Percentiles rank a stretch among this genome's conserved stretches.
These are phyloP conservation scores for Tupiocoris notatus DNA, from an alignment of 2,888 invertebrate genomes.

Conservation along the genomic window DNA sequence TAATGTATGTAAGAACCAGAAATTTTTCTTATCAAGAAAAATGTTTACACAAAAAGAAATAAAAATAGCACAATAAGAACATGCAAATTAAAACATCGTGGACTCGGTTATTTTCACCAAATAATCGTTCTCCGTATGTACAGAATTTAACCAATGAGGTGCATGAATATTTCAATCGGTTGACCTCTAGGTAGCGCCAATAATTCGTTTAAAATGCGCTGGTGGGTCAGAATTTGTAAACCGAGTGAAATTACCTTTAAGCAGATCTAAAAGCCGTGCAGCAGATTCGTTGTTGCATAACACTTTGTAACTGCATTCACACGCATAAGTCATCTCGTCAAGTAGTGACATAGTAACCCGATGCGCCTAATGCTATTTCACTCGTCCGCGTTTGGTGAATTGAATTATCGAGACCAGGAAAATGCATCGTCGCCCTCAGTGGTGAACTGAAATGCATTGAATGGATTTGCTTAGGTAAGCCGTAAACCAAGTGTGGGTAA, in stretches of 20 bases:
- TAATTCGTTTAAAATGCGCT: no score
- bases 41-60: no score
- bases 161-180: no score
- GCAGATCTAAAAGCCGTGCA: not conserved
- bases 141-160: no score
- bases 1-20: no score
- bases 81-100: no score
- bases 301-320: conserved; percentile 11
- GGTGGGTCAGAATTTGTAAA: not conserved
- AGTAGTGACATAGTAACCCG: conserved; percentile 3
- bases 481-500: no score
- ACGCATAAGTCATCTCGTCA: conserved; percentile 8
- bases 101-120: no score
- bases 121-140: no score
- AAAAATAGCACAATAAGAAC: no score
- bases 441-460: not conserved
- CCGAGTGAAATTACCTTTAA: not conserved
- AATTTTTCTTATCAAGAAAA: no score
- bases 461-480: not conserved
- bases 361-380: conserved; percentile 14
- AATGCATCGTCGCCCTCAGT: not conserved
- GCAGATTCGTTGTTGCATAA: not conserved
- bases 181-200: no score
- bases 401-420: not conserved
- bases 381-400: not conserved